Base-by-base conservation (phyloP, 2,113 vertebrate genomes). In the Entelurus aequoreus region DNA sequence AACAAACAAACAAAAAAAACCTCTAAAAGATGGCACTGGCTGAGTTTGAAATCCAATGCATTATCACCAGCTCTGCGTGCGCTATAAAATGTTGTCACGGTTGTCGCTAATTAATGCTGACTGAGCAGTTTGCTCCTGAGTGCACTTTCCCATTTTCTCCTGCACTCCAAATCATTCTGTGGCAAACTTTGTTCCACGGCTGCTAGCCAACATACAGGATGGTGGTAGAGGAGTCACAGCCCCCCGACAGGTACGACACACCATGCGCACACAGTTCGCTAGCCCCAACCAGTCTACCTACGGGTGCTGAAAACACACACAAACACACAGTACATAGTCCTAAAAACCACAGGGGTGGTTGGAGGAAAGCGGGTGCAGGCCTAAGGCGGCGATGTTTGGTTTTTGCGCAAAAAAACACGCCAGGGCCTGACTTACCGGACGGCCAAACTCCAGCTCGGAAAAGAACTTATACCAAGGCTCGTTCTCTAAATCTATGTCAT, bases 391-490 rank as follows among this genome's bases (percentile, higher is more conserved):
- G 73, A 65, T 70, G 79, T 54, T 74, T 71, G 70, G 19, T 16
- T 16, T 14, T 11, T 11, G n/a, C 56, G 66, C 69, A 38, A 69
- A 58, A 28, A 28, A 28, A 28, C 28, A 71, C 42, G 57, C 75
- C 74, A 77, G 75, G 71, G 84, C 93, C 93, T 91, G 91, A 98
- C 95, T 99, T 99, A 99, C 97, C 96, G 93, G 96, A 60, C 90
- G 90, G 90, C 97, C 97, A 93, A 99, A 98, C 88, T 99, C 93
- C 95, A 99, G 91, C 84, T 99, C 95, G 90, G 97, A 98, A 98
- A 99, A 99, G 95, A 99, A 99, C 90, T 95, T 98, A 98, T 95
- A 99, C 97, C 97, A 99, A 88, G 96, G 95, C 86, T 99, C 97
- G 84, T 97, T 98, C 92, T 98, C 95, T 99, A 99, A 97, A 94